Evolutionary conservation across 2,797 vertebrate genomes (phyloP).

Genomic region (Helicolenus hilgendorfi): DNA sequence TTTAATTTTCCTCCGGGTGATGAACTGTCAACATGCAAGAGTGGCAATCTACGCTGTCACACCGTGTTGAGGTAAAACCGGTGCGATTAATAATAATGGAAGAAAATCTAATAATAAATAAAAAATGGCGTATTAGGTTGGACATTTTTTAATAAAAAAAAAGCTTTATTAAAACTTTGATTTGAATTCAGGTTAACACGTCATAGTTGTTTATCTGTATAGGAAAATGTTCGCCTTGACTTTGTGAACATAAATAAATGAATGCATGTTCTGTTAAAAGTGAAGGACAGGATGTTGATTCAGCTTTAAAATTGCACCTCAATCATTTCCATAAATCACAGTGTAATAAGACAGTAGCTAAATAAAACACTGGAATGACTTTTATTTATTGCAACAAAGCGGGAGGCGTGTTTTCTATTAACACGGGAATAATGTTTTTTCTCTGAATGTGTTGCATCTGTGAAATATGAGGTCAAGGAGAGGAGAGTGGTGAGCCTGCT

Average conservation of each 20-base stretch:
- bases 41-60: constrained; percentile 65
- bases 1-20: constrained; percentile 69
- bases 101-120: constrained; percentile 34
- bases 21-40: constrained; percentile 69
- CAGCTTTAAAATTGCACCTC: neutral
- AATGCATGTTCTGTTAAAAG: neutral
- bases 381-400: neutral
- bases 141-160: constrained; percentile 61
- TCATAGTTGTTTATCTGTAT: constrained; percentile 1
- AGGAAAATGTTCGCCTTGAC: constrained; percentile 15
- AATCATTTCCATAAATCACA: neutral
- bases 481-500: neutral
- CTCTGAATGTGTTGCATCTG: neutral
- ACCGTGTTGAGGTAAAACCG: constrained; percentile 30
- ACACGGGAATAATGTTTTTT: neutral
- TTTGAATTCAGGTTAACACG: constrained; percentile 25
- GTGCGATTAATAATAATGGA: constrained; percentile 40
- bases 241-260: constrained; percentile 3
- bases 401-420: neutral
- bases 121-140: constrained; percentile 40
- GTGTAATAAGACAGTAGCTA: neutral
- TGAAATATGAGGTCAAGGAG: neutral
- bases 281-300: constrained; percentile 15
- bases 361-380: neutral
- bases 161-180: constrained; percentile 42